Conservation (phyloP, 2,888 invertebrate species). For the Prionchulus punctatus region DNA sequence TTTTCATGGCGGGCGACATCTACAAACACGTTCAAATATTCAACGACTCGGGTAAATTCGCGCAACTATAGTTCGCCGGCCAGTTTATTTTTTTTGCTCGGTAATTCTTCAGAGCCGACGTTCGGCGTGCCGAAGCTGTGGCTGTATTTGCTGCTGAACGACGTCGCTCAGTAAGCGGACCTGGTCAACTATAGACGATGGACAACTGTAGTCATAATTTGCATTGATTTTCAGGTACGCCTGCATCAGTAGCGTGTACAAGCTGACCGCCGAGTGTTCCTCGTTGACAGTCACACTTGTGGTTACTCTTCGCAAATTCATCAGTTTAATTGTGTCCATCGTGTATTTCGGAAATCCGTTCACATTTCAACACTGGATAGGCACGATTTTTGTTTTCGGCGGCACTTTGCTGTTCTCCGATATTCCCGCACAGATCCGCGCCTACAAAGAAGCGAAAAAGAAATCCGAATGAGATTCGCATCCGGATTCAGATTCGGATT, state of each 20-base stretch:
- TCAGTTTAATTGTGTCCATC: slow-evolving; percentile 84
- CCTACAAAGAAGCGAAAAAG: too few relatives aligned
- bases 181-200: too few relatives aligned
- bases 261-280: slow-evolving; percentile 77
- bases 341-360: slow-evolving; percentile 85
- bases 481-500: too few relatives aligned
- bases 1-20: slow-evolving; percentile 60
- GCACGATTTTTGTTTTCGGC: slow-evolving; percentile 69
- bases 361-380: slow-evolving; percentile 73
- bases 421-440: slow-evolving; percentile 16
- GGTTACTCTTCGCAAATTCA: slow-evolving; percentile 83
- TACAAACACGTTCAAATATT: slow-evolving; percentile 57
- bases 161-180: slow-evolving; percentile 73
- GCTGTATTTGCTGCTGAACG: slow-evolving; percentile 59
- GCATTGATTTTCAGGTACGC: slow-evolving; percentile 43
- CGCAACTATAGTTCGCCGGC: too few relatives aligned
- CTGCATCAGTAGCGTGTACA: slow-evolving; percentile 86
- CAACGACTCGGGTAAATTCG: slow-evolving; percentile 38
- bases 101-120: slow-evolving; percentile 37
- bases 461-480: too few relatives aligned
- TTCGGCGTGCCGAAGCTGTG: slow-evolving; percentile 52
- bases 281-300: slow-evolving; percentile 87
- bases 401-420: slow-evolving; percentile 87
- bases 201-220: too few relatives aligned
- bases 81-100: neutral